Conservation (phyloP, 2,797 vertebrate genomes). For the Pipistrellus pygmaeus region DNA sequence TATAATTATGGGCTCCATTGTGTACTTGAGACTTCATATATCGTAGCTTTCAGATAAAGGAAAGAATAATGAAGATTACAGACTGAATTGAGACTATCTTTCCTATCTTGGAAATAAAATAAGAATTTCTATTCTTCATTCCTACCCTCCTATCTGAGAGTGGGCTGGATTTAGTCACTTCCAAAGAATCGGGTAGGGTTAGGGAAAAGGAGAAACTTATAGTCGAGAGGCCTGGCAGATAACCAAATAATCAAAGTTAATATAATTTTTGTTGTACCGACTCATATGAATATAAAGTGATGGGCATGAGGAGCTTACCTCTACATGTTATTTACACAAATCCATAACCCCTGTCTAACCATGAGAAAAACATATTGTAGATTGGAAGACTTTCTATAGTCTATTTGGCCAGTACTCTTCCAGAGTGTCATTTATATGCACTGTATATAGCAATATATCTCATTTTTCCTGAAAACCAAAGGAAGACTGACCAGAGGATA, state of each 20-base stretch:
- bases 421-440: neutral
- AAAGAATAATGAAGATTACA: neutral
- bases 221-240: neutral
- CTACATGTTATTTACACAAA: neutral
- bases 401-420: neutral
- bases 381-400: neutral
- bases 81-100: neutral
- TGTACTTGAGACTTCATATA: neutral
- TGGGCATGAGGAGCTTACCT: neutral
- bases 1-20: neutral
- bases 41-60: neutral
- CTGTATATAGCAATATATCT: too few species aligned
- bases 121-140: neutral
- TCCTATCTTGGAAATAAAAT: neutral
- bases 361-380: neutral
- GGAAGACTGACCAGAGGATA: neutral
- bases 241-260: neutral
- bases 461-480: neutral
- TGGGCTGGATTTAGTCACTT: neutral
- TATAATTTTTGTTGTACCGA: rapidly evolving
- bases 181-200: neutral
- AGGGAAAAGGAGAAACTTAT: neutral
- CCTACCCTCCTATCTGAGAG: neutral
- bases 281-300: neutral
- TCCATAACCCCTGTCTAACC: neutral